Conservation (phyloP, 1,140 invertebrate species). For the Drosophila busckii region DNA sequence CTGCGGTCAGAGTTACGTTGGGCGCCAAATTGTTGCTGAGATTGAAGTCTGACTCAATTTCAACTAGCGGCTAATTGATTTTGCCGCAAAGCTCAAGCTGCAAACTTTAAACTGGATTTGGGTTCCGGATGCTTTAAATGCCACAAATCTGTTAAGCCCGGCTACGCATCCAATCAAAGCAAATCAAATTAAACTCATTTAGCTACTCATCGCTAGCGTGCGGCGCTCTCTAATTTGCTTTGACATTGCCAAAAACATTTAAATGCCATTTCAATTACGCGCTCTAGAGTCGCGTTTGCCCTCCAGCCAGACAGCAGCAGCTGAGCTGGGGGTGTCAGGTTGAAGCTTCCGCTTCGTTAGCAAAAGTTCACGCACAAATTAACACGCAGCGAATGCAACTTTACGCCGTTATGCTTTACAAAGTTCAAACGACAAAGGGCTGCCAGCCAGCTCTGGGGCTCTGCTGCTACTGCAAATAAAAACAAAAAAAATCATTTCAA, state of each 20-base stretch:
- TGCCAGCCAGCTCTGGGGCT: constrained; percentile 9
- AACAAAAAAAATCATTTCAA: constrained; percentile 63
- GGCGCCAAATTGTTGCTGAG: constrained; percentile 19
- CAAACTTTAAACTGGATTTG: no score
- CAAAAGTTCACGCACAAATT: constrained; percentile 71
- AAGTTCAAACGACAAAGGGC: constrained; percentile 57
- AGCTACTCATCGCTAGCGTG: neutral
- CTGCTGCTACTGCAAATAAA: constrained; percentile 9
- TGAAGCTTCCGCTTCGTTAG: constrained; percentile 67
- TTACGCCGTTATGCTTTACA: constrained; percentile 41
- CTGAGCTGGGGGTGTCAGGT: neutral
- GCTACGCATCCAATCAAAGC: no score
- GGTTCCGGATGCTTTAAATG: no score
- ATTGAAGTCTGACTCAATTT: constrained; percentile 28
- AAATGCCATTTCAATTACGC: constrained; percentile 68
- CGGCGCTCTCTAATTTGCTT: constrained; percentile 21
- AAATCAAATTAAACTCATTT: neutral
- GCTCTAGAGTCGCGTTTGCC: constrained; percentile 29
- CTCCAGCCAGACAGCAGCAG: constrained; percentile 2
- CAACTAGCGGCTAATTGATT: constrained; percentile 21
- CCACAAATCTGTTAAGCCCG: no score
- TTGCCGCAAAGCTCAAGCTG: no score
- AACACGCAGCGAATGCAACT: constrained; percentile 65
- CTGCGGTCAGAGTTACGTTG: constrained; percentile 25
- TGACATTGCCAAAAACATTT: constrained; percentile 58